Conservation (phyloP, 1,140 invertebrate genomes). For the Cyclargus thomasi region DNA sequence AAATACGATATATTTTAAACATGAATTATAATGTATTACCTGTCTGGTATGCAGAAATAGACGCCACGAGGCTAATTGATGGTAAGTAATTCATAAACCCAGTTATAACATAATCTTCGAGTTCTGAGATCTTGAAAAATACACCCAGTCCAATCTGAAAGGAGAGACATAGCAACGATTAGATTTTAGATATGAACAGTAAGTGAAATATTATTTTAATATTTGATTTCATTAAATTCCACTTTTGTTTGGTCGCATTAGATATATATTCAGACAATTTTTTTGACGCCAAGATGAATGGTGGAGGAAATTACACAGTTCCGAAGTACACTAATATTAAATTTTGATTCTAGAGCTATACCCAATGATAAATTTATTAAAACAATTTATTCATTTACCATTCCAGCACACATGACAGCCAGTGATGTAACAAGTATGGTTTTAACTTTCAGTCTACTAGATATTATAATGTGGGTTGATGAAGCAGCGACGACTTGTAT, state of each 20-base stretch:
- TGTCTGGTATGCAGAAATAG: not conserved
- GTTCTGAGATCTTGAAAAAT: not conserved
- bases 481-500: slow-evolving; percentile 18
- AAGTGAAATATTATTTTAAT: not conserved
- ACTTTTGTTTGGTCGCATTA: not conserved
- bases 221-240: not conserved
- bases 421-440: slow-evolving; percentile 14
- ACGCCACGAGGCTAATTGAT: not conserved
- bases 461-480: not conserved
- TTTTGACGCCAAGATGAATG: too few relatives aligned
- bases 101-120: not conserved
- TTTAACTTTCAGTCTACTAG: slow-evolving; percentile 18
- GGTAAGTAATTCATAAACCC: not conserved
- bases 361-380: too few relatives aligned
- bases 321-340: too few relatives aligned
- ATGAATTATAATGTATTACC: not conserved
- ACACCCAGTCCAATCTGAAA: not conserved
- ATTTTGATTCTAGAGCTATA: too few relatives aligned
- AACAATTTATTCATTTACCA: slow-evolving; percentile 12
- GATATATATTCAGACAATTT: too few relatives aligned
- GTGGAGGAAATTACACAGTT: too few relatives aligned
- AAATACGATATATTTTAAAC: too few relatives aligned
- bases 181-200: too few relatives aligned
- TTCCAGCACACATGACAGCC: slow-evolving; percentile 11
- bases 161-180: not conserved